Percentiles rank a stretch among this genome's conserved stretches.
Evolutionary conservation across 2,113 vertebrate genomes (phyloP).

Genomic region (Grammomys surdaster): DNA sequence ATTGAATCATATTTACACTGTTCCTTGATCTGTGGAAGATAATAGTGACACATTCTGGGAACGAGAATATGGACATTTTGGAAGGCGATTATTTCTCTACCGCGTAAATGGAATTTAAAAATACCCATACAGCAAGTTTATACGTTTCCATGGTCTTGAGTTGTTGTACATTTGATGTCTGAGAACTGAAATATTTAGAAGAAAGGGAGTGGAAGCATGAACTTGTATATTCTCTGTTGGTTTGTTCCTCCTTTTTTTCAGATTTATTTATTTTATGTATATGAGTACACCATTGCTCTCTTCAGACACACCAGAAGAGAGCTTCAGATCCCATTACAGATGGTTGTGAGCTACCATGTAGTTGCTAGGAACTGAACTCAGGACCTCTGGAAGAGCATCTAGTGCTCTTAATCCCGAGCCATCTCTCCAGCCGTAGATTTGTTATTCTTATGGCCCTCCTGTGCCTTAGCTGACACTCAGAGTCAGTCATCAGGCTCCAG

Average conservation of each 20-base stretch:
- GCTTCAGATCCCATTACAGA: no score
- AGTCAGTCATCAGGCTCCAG: background rate
- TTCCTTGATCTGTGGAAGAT: background rate
- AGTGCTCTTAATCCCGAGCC: no score
- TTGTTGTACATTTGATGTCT: background rate
- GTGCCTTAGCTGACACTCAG: background rate
- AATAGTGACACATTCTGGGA: background rate
- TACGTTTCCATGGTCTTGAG: background rate
- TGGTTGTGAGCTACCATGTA: no score
- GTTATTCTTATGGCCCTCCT: background rate
- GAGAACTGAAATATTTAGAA: conserved; percentile 22
- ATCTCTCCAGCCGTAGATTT: background rate
- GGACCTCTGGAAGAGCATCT: no score
- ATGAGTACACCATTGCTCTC: no score
- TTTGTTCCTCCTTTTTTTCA: background rate
- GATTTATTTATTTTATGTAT: no score
- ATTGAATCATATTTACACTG: background rate
- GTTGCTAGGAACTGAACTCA: no score
- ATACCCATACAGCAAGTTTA: background rate
- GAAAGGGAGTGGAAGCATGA: background rate
- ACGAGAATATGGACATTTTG: background rate
- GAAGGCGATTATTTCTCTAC: background rate
- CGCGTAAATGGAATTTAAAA: background rate
- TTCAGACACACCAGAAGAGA: no score
- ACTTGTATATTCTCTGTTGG: background rate